These are phyloP conservation scores for Myrmophylax atrothorax DNA, from an alignment of 2,113 vertebrate species.

Conservation along the genomic window DNA sequence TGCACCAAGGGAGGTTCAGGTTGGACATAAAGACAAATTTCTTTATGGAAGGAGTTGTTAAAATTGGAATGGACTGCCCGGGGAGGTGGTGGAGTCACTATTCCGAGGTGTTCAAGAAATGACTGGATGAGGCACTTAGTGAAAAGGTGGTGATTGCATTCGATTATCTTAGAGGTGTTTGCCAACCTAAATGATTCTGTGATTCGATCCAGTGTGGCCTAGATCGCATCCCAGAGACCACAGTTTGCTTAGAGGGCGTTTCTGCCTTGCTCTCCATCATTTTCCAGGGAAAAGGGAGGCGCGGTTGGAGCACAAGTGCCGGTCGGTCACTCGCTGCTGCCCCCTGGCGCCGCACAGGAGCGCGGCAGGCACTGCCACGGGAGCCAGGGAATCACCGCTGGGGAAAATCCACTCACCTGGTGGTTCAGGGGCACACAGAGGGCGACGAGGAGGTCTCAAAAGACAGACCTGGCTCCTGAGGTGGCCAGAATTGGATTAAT, in stretches of 20 bases:
- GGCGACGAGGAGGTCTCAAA: neutral
- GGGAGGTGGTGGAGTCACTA: neutral
- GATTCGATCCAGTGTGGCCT: neutral
- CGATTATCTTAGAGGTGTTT: neutral
- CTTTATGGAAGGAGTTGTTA: neutral
- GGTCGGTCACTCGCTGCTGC: neutral
- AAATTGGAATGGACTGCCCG: neutral
- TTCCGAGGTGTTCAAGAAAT: neutral
- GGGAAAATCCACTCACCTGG: neutral
- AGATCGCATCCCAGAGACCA: neutral
- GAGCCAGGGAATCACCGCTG: neutral
- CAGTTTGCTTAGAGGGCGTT: rapidly evolving
- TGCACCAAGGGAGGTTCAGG: rapidly evolving
- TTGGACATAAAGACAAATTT: neutral
- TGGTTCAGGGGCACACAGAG: neutral
- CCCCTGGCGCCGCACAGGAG: neutral
- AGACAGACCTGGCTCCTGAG: neutral
- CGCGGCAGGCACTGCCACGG: neutral
- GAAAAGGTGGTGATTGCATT: neutral
- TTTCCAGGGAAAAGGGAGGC: neutral
- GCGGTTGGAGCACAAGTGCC: neutral
- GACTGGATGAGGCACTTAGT: rapidly evolving
- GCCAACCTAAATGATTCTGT: neutral
- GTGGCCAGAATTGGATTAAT: neutral
- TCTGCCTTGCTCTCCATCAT: neutral